Evolutionary conservation across 2,113 vertebrate species (phyloP).

Genomic region (Malurus elegans): DNA sequence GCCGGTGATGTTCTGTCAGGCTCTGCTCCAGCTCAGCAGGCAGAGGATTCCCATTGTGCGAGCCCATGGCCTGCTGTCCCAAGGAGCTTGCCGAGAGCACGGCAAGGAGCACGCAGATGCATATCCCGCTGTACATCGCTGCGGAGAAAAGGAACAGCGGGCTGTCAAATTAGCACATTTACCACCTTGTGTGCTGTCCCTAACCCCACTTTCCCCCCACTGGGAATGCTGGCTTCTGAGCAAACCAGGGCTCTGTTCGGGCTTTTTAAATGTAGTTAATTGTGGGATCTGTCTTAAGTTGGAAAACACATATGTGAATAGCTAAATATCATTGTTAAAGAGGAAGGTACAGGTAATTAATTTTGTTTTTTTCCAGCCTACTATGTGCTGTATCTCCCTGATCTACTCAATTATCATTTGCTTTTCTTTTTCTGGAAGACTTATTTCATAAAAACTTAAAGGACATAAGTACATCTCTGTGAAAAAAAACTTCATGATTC

Average conservation of each 20-base stretch:
- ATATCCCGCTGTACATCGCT: constrained; percentile 86
- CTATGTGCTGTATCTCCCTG: background rate
- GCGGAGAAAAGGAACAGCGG: background rate
- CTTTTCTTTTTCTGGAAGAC: background rate
- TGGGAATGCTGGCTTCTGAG: background rate
- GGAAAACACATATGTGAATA: rapidly evolving
- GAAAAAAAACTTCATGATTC: background rate
- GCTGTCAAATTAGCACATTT: background rate
- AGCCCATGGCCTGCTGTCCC: constrained; percentile 74
- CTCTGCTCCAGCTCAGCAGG: constrained; percentile 61
- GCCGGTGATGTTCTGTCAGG: constrained; percentile 48
- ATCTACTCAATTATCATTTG: background rate
- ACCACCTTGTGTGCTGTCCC: rapidly evolving
- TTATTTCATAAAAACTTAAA: background rate
- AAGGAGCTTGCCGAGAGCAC: constrained; percentile 80
- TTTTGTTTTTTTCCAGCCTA: background rate
- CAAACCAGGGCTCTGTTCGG: background rate
- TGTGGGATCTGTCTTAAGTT: background rate
- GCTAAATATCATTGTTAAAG: background rate
- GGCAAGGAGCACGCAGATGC: constrained; percentile 83
- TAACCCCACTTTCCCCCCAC: background rate
- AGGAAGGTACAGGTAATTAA: background rate
- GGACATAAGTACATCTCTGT: background rate
- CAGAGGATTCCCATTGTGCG: constrained; percentile 44
- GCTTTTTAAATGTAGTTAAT: background rate